phyloP scores from a whole-genome alignment of 2,888 invertebrate species.

The Nymphalis c-album region DNA sequence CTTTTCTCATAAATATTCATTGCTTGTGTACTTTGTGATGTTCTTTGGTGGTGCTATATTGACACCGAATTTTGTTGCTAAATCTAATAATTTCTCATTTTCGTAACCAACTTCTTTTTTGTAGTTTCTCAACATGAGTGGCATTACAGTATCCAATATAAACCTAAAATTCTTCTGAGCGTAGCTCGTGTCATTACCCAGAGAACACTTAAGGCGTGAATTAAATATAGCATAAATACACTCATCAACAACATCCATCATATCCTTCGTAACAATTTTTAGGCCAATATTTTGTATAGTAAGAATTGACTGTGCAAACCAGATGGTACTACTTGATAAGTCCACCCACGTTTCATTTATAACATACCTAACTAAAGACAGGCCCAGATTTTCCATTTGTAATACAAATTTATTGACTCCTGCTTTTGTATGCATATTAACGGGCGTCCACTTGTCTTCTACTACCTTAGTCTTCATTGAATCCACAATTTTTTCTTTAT shows the following conservation, averaged over 20 bases:
- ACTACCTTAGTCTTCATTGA: constrained; percentile 87
- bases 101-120: constrained; percentile 83
- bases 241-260: constrained; percentile 87
- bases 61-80: constrained; percentile 80
- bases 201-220: constrained; percentile 84
- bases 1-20: constrained; percentile 83
- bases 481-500: constrained; percentile 90
- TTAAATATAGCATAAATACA: constrained; percentile 87
- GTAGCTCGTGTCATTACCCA: constrained; percentile 70
- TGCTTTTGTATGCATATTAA: constrained; percentile 88
- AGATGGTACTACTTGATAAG: constrained; percentile 89
- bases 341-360: constrained; percentile 85
- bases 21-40: constrained; percentile 86
- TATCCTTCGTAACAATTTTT: constrained; percentile 87
- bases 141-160: constrained; percentile 84
- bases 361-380: constrained; percentile 84
- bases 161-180: constrained; percentile 86
- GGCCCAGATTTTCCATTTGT: constrained; percentile 86
- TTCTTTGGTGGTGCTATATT: constrained; percentile 79
- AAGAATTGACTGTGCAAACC: constrained; percentile 89
- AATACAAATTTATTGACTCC: constrained; percentile 85
- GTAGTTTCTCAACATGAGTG: constrained; percentile 83
- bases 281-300: constrained; percentile 89
- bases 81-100: constrained; percentile 73
- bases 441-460: constrained; percentile 93